A percentile compares a stretch with the other conserved stretches of the same genome.
Evolutionary conservation across 53 echinoderm and acorn worm species (phyloP).

Genomic region (Arbacia lixula): DNA sequence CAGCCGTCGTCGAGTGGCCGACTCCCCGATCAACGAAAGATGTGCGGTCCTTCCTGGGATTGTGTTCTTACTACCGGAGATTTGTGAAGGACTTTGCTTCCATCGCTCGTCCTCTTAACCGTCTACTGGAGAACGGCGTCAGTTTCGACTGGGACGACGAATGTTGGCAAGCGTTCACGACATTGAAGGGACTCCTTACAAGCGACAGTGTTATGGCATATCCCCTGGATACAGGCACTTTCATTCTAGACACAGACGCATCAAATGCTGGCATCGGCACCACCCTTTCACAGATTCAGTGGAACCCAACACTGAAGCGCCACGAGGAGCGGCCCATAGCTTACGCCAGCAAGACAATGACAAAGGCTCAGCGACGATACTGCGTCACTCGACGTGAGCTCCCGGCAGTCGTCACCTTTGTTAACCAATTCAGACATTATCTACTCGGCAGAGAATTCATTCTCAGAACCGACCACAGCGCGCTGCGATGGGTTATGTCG

Average conservation of each 20-base stretch:
- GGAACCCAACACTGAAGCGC: neutral
- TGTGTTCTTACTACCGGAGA: constrained; percentile 54
- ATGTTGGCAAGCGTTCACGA: constrained; percentile 51
- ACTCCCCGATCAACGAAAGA: constrained; percentile 31
- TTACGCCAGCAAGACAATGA: constrained; percentile 50
- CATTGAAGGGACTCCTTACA: constrained; percentile 42
- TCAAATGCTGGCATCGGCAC: constrained; percentile 49
- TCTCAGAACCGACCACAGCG: too few species aligned
- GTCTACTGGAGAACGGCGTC: constrained; percentile 30
- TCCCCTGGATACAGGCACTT: constrained; percentile 20
- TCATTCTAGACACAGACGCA: too few species aligned
- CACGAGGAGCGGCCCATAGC: constrained; percentile 50
- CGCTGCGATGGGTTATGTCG: too few species aligned
- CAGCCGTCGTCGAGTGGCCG: constrained; percentile 53
- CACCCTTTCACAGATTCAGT: constrained; percentile 43
- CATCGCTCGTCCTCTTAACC: constrained; percentile 38
- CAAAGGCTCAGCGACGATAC: too few species aligned
- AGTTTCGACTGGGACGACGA: constrained; percentile 54
- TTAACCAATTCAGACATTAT: too few species aligned
- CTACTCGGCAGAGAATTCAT: too few species aligned
- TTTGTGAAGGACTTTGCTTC: constrained; percentile 40
- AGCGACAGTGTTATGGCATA: constrained; percentile 42
- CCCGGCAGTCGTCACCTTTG: too few species aligned
- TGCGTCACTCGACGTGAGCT: too few species aligned
- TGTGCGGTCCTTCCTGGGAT: constrained; percentile 45